Percentiles rank a stretch among this genome's conserved stretches.
Conservation (phyloP, 2,797 vertebrate species). For the Sebastes paucispinis region DNA sequence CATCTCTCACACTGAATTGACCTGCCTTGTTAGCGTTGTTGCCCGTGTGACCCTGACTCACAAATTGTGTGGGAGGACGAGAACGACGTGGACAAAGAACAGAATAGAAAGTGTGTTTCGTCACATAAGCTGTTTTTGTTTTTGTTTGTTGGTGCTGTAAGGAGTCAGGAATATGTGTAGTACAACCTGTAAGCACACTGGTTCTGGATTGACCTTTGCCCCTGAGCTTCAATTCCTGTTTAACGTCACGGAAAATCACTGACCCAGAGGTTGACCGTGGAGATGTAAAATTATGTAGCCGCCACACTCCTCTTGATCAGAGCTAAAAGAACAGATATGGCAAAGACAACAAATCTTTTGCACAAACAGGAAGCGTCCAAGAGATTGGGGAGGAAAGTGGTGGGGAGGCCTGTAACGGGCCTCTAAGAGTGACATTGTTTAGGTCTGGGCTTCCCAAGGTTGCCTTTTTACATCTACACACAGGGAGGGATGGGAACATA, state of each 20-base stretch:
- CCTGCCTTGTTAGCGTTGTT: conserved; percentile 57
- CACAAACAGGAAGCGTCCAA: conserved; percentile 76
- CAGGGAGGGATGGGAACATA: conserved; percentile 73
- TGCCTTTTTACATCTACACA: conserved; percentile 55
- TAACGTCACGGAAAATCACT: conserved; percentile 62
- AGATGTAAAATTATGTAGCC: conserved; percentile 53
- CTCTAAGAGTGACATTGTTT: conserved; percentile 69
- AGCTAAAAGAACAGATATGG: conserved; percentile 62
- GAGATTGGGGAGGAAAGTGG: conserved; percentile 52
- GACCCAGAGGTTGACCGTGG: conserved; percentile 36
- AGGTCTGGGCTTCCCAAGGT: conserved; percentile 66
- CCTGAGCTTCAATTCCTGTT: conserved; percentile 19
- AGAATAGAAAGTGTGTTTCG: not conserved
- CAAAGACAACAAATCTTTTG: conserved; percentile 71
- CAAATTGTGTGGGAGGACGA: conserved; percentile 27
- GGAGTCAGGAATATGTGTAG: not conserved
- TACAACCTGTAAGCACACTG: conserved; percentile 20
- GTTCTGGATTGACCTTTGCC: conserved; percentile 29
- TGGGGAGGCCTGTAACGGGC: conserved; percentile 58
- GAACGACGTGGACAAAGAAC: not conserved
- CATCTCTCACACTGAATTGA: conserved; percentile 52
- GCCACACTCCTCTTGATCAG: conserved; percentile 49
- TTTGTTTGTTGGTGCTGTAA: not conserved
- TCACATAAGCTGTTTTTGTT: not conserved
- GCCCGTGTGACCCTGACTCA: conserved; percentile 4